A percentile compares a stretch with the other conserved stretches of the same genome.
Conservation (phyloP, 1,140 invertebrate genomes). For the Saxidomus purpurata region DNA sequence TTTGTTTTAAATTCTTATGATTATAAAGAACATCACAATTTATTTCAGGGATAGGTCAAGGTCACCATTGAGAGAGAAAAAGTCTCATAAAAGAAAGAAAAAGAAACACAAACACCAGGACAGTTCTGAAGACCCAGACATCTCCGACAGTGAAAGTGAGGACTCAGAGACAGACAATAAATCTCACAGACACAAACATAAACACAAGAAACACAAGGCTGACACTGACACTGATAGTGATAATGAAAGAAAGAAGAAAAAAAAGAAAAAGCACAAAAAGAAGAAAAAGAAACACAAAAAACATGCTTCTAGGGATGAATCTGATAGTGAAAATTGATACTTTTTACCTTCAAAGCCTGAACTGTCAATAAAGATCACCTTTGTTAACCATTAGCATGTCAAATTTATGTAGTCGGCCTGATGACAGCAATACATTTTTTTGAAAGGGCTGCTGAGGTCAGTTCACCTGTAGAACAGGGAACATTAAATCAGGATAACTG, state of each 20-base stretch:
- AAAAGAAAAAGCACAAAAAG: constrained; percentile 39
- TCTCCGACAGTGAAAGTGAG: constrained; percentile 23
- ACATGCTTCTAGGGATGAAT: background rate
- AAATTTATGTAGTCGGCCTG: too few species aligned
- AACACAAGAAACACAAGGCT: constrained; percentile 32
- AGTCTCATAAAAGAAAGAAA: constrained; percentile 44
- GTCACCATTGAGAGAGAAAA: constrained; percentile 49
- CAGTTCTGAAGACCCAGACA: constrained; percentile 11
- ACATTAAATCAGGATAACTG: too few species aligned
- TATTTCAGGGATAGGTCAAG: constrained; percentile 63
- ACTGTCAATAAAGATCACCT: too few species aligned
- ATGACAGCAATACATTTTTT: too few species aligned
- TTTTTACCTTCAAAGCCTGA: too few species aligned
- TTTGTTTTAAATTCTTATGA: too few species aligned
- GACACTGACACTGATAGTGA: constrained; percentile 17
- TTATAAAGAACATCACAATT: too few species aligned
- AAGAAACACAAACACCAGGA: constrained; percentile 53
- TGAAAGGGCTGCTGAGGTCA: too few species aligned
- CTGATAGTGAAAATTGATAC: constrained; percentile 33
- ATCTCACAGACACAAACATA: constrained; percentile 9
- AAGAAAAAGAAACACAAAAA: constrained; percentile 46
- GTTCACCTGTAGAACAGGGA: too few species aligned
- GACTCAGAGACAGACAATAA: background rate
- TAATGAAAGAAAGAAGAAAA: constrained; percentile 19
- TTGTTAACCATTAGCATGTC: too few species aligned